A percentile compares a stretch with the other conserved stretches of the same genome.
phyloP scores from a whole-genome alignment of 2,797 vertebrate species.

The Lutjanus argentimaculatus region DNA sequence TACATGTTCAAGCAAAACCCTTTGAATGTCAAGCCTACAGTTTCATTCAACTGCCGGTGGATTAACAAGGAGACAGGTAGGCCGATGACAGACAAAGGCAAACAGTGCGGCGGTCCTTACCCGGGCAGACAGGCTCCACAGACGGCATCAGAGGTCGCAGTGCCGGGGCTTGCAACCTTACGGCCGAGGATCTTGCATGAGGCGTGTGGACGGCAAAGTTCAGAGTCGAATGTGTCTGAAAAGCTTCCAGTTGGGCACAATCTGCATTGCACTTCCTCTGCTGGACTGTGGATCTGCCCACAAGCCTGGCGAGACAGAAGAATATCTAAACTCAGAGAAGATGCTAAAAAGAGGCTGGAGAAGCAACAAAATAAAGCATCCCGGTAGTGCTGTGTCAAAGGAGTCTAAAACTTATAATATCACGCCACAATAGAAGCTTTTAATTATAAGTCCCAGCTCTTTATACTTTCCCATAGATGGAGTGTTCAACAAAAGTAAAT shows the following conservation, averaged over 20 bases:
- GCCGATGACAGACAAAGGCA: not conserved
- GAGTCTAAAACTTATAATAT: no score
- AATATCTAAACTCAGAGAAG: conserved; percentile 5
- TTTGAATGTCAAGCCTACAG: conserved; percentile 18
- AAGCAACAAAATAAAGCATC: not conserved
- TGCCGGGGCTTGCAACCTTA: conserved; percentile 77
- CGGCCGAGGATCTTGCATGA: conserved; percentile 84
- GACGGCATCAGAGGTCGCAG: conserved; percentile 71
- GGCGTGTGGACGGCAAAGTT: conserved; percentile 85
- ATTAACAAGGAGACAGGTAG: conserved; percentile 25
- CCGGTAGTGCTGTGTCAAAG: not conserved
- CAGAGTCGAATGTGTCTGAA: conserved; percentile 79
- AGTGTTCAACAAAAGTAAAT: not conserved
- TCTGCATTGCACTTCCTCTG: conserved; percentile 82
- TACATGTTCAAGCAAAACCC: not conserved
- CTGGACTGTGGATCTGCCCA: conserved; percentile 65
- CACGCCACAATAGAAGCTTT: not conserved
- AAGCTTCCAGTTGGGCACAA: conserved; percentile 88
- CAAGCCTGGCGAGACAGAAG: conserved; percentile 79
- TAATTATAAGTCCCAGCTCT: not conserved
- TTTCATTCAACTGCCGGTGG: not conserved
- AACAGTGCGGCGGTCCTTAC: conserved; percentile 75
- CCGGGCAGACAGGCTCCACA: conserved; percentile 91
- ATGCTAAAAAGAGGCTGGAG: conserved; percentile 2
- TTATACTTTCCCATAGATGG: not conserved